phyloP scores from a whole-genome alignment of 2,113 vertebrate species.

The Anolis sagrei region DNA sequence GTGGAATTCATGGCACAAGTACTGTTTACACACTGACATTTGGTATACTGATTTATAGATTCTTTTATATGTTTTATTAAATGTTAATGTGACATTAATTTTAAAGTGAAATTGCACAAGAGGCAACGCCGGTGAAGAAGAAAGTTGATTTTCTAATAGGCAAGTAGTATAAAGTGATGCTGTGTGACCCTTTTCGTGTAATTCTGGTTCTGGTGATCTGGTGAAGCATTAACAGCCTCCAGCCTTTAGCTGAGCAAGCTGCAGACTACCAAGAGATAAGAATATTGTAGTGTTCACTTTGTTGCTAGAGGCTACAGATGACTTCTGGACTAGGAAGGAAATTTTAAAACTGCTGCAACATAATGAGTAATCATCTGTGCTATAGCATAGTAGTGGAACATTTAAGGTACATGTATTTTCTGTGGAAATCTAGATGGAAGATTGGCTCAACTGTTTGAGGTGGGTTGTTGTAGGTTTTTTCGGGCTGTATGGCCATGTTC shows the following conservation, averaged over 20 bases:
- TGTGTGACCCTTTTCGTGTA: not conserved
- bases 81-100: not conserved
- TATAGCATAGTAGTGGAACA: not conserved
- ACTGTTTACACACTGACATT: rapidly evolving
- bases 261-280: not conserved
- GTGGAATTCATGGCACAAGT: not conserved
- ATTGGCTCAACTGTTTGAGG: not conserved
- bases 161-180: not conserved
- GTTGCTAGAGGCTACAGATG: not conserved
- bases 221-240: not conserved
- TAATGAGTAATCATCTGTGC: not conserved
- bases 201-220: not conserved
- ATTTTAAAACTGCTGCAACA: not conserved
- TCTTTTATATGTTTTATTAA: not conserved
- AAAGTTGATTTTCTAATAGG: not conserved
- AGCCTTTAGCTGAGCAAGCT: not conserved
- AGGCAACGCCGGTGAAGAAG: not conserved
- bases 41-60: not conserved
- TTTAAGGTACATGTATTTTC: not conserved
- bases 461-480: too few relatives aligned
- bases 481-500: too few relatives aligned
- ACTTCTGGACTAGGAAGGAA: not conserved
- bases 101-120: slow-evolving; percentile 16
- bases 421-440: not conserved
- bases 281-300: not conserved